Conservation (phyloP, 2,888 invertebrate genomes). For the Chaetogeoica ovagalla region DNA sequence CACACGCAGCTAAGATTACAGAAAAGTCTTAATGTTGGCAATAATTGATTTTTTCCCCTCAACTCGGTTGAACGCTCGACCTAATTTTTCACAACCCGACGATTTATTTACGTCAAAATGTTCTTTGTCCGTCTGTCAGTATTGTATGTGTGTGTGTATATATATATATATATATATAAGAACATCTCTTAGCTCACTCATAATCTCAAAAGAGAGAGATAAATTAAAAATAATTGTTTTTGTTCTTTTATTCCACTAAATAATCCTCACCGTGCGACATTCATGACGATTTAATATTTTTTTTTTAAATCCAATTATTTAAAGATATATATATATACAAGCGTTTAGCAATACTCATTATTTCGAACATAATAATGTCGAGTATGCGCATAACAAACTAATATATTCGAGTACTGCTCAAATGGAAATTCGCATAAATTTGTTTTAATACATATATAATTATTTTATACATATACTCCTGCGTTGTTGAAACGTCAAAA, state of each 20-base stretch:
- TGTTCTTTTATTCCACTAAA: conserved; percentile 3
- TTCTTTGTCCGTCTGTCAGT: conserved; percentile 43
- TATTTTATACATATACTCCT: not conserved
- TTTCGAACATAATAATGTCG: not conserved
- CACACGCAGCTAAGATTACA: too few species aligned
- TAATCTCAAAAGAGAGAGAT: conserved; percentile 23
- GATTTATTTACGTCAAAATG: conserved; percentile 42
- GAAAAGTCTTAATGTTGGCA: not conserved
- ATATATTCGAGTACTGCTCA: not conserved
- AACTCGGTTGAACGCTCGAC: conserved; percentile 28
- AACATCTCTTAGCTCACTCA: conserved; percentile 9
- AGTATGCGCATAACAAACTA: not conserved
- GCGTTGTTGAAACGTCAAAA: not conserved
- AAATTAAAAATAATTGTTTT: conserved; percentile 28
- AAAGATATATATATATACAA: not conserved
- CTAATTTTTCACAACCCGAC: conserved; percentile 37
- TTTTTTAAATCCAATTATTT: conserved; percentile 20
- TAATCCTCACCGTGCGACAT: conserved; percentile 10
- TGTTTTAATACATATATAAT: not conserved
- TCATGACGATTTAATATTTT: not conserved
- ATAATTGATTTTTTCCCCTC: conserved; percentile 31
- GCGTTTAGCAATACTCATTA: not conserved
- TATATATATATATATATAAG: not conserved
- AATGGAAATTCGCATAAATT: not conserved
- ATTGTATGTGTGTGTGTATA: too few species aligned